These are phyloP conservation scores for Orcinus orca DNA, from an alignment of 2,113 vertebrate species.

Conservation along the genomic window DNA sequence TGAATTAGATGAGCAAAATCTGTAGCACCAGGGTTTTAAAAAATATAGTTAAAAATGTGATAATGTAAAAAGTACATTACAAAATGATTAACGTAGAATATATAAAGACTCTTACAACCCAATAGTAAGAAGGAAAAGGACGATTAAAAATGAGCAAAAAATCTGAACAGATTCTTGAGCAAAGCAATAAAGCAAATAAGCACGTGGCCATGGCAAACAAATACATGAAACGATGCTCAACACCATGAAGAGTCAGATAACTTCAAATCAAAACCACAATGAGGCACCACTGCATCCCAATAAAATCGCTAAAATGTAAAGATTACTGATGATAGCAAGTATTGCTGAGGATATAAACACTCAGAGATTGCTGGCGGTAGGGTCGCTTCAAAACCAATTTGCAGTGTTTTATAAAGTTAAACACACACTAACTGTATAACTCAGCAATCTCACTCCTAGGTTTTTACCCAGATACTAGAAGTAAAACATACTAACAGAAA, in stretches of 20 bases:
- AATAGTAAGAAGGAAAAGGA: neutral
- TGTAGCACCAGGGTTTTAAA: neutral
- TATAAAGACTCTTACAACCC: neutral
- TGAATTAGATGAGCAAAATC: neutral
- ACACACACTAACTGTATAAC: neutral
- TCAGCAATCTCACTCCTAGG: neutral
- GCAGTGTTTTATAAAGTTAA: neutral
- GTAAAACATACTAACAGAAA: neutral
- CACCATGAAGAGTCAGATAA: neutral
- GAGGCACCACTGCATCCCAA: neutral
- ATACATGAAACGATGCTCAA: neutral
- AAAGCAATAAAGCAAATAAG: neutral
- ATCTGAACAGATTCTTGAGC: neutral
- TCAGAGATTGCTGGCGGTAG: neutral
- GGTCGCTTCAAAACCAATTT: neutral
- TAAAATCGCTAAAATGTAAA: neutral
- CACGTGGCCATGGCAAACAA: neutral
- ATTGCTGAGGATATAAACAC: neutral
- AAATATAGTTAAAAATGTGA: neutral
- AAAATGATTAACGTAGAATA: neutral
- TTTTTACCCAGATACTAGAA: neutral
- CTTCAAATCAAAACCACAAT: neutral
- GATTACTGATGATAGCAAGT: neutral
- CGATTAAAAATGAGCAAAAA: neutral
- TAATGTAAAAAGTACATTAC: neutral